phyloP scores from a whole-genome alignment of 2,888 invertebrate species.

The Rhagonycha fulva region DNA sequence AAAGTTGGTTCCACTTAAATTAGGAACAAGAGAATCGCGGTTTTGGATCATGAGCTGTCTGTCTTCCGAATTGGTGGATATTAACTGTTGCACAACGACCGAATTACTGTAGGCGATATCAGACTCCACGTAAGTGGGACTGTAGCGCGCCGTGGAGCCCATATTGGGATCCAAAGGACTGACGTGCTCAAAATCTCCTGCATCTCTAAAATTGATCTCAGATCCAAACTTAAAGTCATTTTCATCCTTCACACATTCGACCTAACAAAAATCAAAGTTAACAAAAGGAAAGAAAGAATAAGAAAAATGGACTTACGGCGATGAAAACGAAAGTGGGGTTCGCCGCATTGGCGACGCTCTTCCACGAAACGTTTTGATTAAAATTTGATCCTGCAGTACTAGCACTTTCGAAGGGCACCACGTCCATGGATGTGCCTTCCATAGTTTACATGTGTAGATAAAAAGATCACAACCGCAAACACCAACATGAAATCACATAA shows the following conservation, averaged over 20 bases:
- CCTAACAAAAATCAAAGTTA: conserved; percentile 38
- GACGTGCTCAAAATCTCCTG: conserved; percentile 48
- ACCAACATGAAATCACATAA: neutral
- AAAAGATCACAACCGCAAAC: neutral
- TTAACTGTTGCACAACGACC: conserved; percentile 50
- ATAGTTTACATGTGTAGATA: neutral
- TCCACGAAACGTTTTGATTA: conserved; percentile 39
- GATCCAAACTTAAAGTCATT: conserved; percentile 43
- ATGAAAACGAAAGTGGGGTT: conserved; percentile 49
- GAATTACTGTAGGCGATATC: conserved; percentile 43
- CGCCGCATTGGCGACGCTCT: conserved; percentile 16
- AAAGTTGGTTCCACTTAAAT: conserved; percentile 29
- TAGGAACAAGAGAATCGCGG: conserved; percentile 10
- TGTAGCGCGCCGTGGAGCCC: conserved; percentile 65
- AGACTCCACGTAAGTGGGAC: conserved; percentile 45
- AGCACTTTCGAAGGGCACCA: conserved; percentile 33
- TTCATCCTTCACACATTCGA: conserved; percentile 51
- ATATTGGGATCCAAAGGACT: conserved; percentile 57
- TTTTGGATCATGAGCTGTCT: conserved; percentile 4
- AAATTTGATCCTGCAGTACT: conserved; percentile 41
- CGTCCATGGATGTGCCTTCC: neutral
- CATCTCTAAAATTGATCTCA: conserved; percentile 35
- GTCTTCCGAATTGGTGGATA: conserved; percentile 36
- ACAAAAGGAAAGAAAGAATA: neutral
- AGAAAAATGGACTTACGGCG: conserved; percentile 43